Evolutionary conservation across 2,888 invertebrate species (phyloP).

Genomic region (Halictus quadricinctus): DNA sequence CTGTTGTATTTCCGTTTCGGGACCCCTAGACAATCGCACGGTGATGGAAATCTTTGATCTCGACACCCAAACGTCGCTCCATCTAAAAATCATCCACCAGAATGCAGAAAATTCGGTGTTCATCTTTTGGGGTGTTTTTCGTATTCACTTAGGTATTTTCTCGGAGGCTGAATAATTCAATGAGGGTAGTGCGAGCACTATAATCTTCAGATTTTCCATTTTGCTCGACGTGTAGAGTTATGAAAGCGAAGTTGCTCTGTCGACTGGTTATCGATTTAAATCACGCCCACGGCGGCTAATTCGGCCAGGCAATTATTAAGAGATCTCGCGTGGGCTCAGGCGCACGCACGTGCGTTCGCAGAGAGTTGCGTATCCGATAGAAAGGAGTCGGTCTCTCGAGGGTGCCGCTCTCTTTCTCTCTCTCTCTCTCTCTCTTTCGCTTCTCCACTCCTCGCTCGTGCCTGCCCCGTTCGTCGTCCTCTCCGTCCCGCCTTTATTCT

Average conservation of each 20-base stretch:
- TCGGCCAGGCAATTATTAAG: slow-evolving; percentile 14
- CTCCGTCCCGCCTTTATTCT: slow-evolving; percentile 23
- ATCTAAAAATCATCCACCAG: background rate
- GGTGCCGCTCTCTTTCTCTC: slow-evolving; percentile 28
- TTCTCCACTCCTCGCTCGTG: background rate
- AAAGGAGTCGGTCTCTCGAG: slow-evolving; percentile 19
- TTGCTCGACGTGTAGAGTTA: background rate
- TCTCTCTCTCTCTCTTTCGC: background rate
- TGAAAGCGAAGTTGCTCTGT: background rate
- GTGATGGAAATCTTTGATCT: background rate
- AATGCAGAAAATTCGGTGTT: background rate
- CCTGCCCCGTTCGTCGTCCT: background rate
- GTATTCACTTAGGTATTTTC: background rate
- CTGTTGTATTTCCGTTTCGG: background rate
- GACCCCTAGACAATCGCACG: background rate
- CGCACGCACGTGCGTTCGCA: slow-evolving; percentile 10
- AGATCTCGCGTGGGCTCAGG: slow-evolving; percentile 4
- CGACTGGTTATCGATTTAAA: slow-evolving; percentile 6
- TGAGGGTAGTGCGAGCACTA: background rate
- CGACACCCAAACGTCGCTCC: background rate
- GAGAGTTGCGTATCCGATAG: slow-evolving; percentile 1
- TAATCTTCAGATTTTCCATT: background rate
- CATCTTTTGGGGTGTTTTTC: background rate
- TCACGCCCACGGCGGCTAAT: background rate
- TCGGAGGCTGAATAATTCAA: background rate